A percentile compares a stretch with the other conserved stretches of the same genome.
phyloP scores from a whole-genome alignment of 2,113 vertebrate species.

The Nematolebias whitei region DNA sequence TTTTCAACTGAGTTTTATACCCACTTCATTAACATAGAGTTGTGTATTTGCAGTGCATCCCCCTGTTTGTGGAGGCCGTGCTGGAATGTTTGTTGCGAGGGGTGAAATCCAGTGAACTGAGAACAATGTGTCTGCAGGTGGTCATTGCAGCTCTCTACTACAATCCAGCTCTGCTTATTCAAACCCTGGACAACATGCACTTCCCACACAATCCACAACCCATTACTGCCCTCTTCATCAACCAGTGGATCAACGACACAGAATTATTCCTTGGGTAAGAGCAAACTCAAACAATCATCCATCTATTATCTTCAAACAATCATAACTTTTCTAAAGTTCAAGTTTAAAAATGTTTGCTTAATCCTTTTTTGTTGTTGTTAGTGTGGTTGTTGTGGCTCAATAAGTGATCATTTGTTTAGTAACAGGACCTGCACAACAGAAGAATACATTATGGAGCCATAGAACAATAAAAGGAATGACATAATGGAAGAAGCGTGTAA shows the following conservation, averaged over 20 bases:
- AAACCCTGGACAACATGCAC: constrained; percentile 91
- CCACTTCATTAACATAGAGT: too few species aligned
- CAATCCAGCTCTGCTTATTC: constrained; percentile 89
- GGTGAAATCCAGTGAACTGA: constrained; percentile 93
- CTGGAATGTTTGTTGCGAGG: constrained; percentile 92
- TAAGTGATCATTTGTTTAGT: too few species aligned
- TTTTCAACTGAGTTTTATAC: too few species aligned
- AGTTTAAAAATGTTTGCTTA: too few species aligned
- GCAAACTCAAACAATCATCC: neutral
- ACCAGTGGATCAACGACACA: constrained; percentile 98
- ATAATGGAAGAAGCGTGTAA: too few species aligned
- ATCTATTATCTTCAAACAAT: too few species aligned
- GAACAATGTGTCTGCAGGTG: constrained; percentile 97
- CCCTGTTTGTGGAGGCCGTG: constrained; percentile 92
- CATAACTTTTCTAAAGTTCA: too few species aligned
- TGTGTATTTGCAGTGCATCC: constrained; percentile 84
- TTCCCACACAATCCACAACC: constrained; percentile 91
- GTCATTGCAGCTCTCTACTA: constrained; percentile 95
- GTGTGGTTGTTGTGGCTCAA: too few species aligned
- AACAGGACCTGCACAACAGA: too few species aligned
- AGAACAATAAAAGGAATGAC: too few species aligned
- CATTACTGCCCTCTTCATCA: constrained; percentile 95
- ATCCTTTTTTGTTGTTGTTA: too few species aligned
- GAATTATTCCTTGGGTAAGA: constrained; percentile 93
- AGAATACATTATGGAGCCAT: too few species aligned